phyloP scores from a whole-genome alignment of 2,113 vertebrate genomes.

The Capreolus pygargus region DNA sequence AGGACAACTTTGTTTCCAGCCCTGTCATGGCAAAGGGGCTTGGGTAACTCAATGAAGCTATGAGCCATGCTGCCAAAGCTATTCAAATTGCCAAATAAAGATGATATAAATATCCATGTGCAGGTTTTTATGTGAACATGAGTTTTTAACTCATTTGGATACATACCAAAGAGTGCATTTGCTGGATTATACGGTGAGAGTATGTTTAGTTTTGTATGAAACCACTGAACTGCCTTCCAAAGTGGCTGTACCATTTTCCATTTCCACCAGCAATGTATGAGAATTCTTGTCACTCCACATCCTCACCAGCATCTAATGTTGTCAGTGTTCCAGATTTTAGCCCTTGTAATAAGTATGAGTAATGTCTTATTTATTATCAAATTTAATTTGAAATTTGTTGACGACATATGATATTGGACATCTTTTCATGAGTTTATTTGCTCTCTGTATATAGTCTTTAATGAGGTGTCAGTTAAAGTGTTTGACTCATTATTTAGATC shows the following conservation, averaged over 20 bases:
- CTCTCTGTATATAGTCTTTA: not conserved
- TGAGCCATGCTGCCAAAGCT: not conserved
- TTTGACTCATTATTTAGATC: not conserved
- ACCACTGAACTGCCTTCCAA: not conserved
- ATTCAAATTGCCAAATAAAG: not conserved
- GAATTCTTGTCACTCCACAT: not conserved
- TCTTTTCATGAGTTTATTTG: not conserved
- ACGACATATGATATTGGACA: not conserved
- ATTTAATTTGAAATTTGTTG: not conserved
- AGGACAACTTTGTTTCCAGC: not conserved
- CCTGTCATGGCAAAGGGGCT: not conserved
- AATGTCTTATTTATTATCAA: not conserved
- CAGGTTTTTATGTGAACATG: not conserved
- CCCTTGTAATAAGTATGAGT: not conserved
- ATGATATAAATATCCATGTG: not conserved
- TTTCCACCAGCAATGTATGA: not conserved
- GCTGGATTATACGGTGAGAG: not conserved
- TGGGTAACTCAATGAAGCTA: not conserved
- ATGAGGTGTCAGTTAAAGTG: not conserved
- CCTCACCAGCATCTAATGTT: not conserved
- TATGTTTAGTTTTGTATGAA: not conserved
- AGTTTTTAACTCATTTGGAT: not conserved
- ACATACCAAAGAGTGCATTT: not conserved
- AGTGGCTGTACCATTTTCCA: not conserved
- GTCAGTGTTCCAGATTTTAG: not conserved